Base-by-base conservation (phyloP, 1,140 invertebrate genomes). In the Eumaeus atala region DNA sequence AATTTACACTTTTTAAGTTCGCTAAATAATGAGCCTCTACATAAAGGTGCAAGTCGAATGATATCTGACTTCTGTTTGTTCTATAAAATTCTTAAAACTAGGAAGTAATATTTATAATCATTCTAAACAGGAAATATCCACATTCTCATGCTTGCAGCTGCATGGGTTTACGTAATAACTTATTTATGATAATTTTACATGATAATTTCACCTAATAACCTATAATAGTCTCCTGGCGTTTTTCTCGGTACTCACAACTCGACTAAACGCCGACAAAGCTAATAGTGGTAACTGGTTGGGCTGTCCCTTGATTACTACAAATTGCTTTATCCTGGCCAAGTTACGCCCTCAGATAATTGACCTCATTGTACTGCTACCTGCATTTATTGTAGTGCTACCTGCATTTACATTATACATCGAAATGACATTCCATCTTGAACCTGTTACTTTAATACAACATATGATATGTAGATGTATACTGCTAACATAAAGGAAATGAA, bases 301-400 rank as follows among this genome's bases (percentile, higher is more conserved):
- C 64, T 76, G 72, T 76, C 67, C 64, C 62, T 72, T 73, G 72
- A 81, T 81, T 81, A 62, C 70, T 61, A 67, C 75, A 84, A 84
- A 84, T 84, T 84, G 70, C 76, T 81, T 75, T 54, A 81, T 84
- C 70, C 67, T 60, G 65, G 56, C 10, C 37, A 16, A 59, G 11
- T 58, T 40, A 54, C 66, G 63, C 66, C 64, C 61, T 59, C 49
- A 62, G 61, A 66, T 74, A 74, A 74, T 73, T 68, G 65, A 48
- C 59, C 52, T 50, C 54, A 65, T 65, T 64, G 48, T 62, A 55
- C 61, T 51, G 51, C 40, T 21, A 53, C 51, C 40, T 44, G 40
- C 40, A 14, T 44, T 44, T 9, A 37, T n/a, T n/a, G n/a, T n/a
- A n/a, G n/a, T 51, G 51, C 40, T 21, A 53, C 51, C 40, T 44